phyloP scores from a whole-genome alignment of 2,113 vertebrate species.

The Psittacula cyanocephala region DNA sequence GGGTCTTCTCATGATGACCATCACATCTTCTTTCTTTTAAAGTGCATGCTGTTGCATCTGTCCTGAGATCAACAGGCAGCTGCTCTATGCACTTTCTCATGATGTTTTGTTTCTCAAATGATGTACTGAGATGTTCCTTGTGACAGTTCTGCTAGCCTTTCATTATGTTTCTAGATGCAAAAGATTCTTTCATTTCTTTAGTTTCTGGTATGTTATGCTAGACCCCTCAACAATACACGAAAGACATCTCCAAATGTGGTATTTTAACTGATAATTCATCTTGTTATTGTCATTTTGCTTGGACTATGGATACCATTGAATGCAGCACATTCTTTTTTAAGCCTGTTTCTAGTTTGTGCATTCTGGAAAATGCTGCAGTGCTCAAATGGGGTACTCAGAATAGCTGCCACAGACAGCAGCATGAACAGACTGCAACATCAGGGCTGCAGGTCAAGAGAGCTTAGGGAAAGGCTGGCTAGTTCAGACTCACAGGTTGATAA shows the following conservation, averaged over 20 bases:
- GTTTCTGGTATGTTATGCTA: slow-evolving; percentile 30
- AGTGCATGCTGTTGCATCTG: neutral
- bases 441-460: neutral
- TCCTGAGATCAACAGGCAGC: neutral
- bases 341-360: neutral
- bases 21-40: neutral
- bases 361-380: neutral
- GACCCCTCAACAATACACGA: neutral
- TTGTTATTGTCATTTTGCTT: neutral
- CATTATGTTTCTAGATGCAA: slow-evolving; percentile 32
- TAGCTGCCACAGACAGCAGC: neutral
- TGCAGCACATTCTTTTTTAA: neutral
- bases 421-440: neutral
- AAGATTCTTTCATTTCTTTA: neutral
- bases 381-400: neutral
- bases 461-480: neutral
- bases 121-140: neutral
- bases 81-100: neutral
- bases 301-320: neutral
- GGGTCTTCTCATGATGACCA: neutral
- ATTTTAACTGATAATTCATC: neutral
- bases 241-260: neutral
- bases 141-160: slow-evolving; percentile 33
- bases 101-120: neutral
- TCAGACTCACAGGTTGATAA: neutral